These are phyloP conservation scores for Alauda arvensis DNA, from an alignment of 2,797 vertebrate species.

Conservation along the genomic window DNA sequence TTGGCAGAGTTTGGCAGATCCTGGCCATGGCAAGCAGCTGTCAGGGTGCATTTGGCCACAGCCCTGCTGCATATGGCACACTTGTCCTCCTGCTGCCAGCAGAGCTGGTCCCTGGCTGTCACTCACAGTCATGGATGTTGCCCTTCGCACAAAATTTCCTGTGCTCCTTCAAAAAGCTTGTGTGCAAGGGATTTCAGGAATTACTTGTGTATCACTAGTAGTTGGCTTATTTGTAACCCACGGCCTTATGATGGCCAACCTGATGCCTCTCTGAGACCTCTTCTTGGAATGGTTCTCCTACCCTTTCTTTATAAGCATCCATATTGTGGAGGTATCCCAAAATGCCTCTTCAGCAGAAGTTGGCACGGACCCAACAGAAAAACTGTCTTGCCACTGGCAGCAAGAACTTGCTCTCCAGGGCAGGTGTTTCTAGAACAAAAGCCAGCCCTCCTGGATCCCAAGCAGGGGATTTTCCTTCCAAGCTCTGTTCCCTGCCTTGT, in stretches of 20 bases:
- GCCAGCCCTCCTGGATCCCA: neutral
- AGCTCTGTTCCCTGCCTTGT: neutral
- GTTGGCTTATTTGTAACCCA: neutral
- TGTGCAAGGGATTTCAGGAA: neutral
- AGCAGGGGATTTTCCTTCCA: neutral
- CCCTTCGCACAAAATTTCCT: neutral
- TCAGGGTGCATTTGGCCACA: neutral
- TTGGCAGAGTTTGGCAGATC: neutral
- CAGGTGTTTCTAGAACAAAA: neutral
- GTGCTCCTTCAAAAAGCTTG: neutral
- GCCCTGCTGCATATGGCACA: neutral
- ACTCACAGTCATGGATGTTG: neutral
- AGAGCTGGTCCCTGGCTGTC: neutral
- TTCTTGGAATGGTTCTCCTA: neutral
- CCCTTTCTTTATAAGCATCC: neutral
- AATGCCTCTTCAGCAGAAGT: neutral
- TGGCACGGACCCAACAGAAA: neutral
- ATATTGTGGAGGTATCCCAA: neutral
- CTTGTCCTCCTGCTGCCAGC: neutral
- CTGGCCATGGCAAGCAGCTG: rapidly evolving
- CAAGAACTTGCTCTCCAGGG: neutral
- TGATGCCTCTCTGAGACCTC: neutral
- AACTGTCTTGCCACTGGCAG: neutral
- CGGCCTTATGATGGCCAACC: neutral
- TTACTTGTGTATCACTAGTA: neutral